Conservation (phyloP, 2,888 invertebrate genomes). For the Thereva unica region DNA sequence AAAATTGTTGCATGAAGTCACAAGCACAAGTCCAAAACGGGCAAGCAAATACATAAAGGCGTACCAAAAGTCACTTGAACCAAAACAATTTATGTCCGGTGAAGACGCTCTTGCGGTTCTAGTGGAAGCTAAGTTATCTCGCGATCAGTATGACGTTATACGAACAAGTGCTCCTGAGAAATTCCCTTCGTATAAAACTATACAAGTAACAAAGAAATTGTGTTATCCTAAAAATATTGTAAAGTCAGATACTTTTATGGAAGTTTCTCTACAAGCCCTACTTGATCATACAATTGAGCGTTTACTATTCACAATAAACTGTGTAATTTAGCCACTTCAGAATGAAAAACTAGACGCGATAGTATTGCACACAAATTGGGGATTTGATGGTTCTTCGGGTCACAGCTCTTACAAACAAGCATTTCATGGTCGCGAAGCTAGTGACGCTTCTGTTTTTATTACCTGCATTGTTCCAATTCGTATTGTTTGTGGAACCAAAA, state of each 20-base stretch:
- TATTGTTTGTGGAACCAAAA: constrained; percentile 42
- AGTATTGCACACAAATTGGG: constrained; percentile 31
- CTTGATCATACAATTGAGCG: constrained; percentile 43
- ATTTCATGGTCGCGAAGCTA: constrained; percentile 44
- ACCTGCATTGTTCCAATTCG: constrained; percentile 47
- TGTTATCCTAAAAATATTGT: constrained; percentile 45
- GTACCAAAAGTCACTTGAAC: neutral
- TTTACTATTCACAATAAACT: constrained; percentile 39
- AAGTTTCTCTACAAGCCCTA: constrained; percentile 44
- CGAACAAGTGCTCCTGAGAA: constrained; percentile 45
- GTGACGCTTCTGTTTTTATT: constrained; percentile 46
- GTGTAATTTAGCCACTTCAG: constrained; percentile 36
- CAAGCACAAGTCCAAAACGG: neutral
- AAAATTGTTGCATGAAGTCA: constrained; percentile 14
- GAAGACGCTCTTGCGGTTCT: constrained; percentile 46
- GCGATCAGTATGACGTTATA: constrained; percentile 46
- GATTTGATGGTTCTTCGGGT: constrained; percentile 38
- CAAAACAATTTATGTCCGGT: constrained; percentile 37
- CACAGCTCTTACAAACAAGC: constrained; percentile 45
- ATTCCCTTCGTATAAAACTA: constrained; percentile 45
- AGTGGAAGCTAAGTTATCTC: constrained; percentile 44
- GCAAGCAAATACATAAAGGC: constrained; percentile 3
- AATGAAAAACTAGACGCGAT: constrained; percentile 35
- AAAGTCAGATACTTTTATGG: constrained; percentile 41
- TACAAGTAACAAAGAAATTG: constrained; percentile 45